These are phyloP conservation scores for Mongoloraphidia duomilia DNA, from an alignment of 2,888 invertebrate species.

Conservation along the genomic window DNA sequence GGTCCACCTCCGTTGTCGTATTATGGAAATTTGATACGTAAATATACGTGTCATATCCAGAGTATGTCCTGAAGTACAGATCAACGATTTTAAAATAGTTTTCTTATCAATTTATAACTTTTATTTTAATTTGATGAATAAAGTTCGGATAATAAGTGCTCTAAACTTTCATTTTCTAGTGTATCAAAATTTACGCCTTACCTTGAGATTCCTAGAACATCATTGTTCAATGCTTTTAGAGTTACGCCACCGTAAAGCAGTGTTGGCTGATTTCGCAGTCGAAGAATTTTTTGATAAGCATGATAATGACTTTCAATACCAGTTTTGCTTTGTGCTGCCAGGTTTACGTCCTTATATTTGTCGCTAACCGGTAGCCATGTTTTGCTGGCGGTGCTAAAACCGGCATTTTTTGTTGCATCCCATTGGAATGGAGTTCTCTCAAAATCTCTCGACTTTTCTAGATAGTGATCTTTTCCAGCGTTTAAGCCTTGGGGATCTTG, in stretches of 20 bases:
- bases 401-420: conserved; percentile 44
- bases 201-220: conserved; percentile 31
- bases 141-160: too few relatives aligned
- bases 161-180: too few relatives aligned
- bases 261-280: conserved; percentile 35
- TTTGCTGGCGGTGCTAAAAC: conserved; percentile 27
- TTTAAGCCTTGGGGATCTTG: conserved; percentile 42
- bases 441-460: conserved; percentile 51
- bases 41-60: too few relatives aligned
- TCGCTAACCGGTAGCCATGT: conserved; percentile 59
- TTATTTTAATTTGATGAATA: too few relatives aligned
- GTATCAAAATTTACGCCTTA: conserved; percentile 12
- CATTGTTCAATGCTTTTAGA: conserved; percentile 32
- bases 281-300: conserved; percentile 41
- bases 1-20: too few relatives aligned
- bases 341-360: conserved; percentile 43
- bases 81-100: too few relatives aligned
- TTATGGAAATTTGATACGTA: too few relatives aligned
- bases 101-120: too few relatives aligned
- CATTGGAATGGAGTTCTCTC: conserved; percentile 73
- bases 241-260: conserved; percentile 38
- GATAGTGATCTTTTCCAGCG: conserved; percentile 42
- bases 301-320: conserved; percentile 41
- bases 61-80: too few relatives aligned
- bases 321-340: conserved; percentile 32